These are phyloP conservation scores for Nesoenas mayeri DNA, from an alignment of 2,113 vertebrate species.

Conservation along the genomic window DNA sequence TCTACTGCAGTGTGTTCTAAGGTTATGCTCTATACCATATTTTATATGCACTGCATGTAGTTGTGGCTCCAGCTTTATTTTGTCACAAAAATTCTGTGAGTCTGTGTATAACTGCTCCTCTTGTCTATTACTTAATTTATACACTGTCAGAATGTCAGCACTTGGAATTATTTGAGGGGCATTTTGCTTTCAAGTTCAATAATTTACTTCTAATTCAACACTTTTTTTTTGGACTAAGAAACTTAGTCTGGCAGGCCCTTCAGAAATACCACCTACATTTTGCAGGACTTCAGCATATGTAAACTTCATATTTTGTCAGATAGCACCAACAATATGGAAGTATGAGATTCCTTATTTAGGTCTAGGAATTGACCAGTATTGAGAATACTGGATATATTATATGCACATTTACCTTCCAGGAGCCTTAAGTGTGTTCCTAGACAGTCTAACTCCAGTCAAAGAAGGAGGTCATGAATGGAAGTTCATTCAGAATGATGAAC, in stretches of 20 bases:
- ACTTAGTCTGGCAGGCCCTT: too few relatives aligned
- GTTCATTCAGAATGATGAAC: not conserved
- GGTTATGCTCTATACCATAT: not conserved
- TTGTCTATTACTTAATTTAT: not conserved
- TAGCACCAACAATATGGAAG: not conserved
- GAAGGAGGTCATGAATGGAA: not conserved
- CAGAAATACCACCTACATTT: not conserved
- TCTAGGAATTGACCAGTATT: not conserved
- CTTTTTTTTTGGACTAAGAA: not conserved
- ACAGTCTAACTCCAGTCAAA: not conserved
- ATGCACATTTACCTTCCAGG: not conserved
- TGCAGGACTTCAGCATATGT: not conserved
- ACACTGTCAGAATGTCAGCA: not conserved
- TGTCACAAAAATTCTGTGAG: not conserved
- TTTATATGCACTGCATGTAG: not conserved
- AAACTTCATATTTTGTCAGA: not conserved
- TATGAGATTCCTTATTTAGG: not conserved
- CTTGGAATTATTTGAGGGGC: not conserved
- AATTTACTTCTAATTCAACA: not conserved
- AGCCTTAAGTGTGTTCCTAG: not conserved
- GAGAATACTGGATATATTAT: not conserved
- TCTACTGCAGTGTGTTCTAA: not conserved
- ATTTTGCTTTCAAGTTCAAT: not conserved
- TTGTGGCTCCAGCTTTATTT: not conserved
- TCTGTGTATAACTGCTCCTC: not conserved